A percentile compares a stretch with the other conserved stretches of the same genome.
phyloP scores from a whole-genome alignment of 2,888 invertebrate genomes.

The Pseudeuparius sepicola region DNA sequence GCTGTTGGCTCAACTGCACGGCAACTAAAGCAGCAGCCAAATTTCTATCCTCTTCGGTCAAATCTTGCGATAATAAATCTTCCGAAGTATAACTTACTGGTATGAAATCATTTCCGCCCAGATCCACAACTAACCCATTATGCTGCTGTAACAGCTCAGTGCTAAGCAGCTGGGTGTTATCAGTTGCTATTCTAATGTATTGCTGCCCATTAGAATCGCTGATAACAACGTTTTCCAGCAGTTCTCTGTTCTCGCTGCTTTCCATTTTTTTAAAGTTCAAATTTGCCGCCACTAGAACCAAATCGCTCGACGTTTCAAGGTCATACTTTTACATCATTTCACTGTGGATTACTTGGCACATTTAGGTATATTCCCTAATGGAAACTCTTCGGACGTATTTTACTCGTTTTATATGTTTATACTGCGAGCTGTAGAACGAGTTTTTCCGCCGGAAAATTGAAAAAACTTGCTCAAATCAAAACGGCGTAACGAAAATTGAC shows the following conservation, averaged over 20 bases:
- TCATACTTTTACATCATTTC: slow-evolving; percentile 27
- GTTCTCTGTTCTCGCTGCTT: slow-evolving; percentile 26
- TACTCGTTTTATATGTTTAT: no score
- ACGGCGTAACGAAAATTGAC: slow-evolving; percentile 38
- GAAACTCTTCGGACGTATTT: slow-evolving; percentile 2
- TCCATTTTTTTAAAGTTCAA: slow-evolving; percentile 31
- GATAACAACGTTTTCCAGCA: slow-evolving; percentile 37
- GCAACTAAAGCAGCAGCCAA: slow-evolving; percentile 52
- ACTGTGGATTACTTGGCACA: slow-evolving; percentile 12
- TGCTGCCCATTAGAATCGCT: slow-evolving; percentile 31
- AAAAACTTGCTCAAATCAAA: slow-evolving; percentile 23
- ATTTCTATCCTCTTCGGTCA: slow-evolving; percentile 50
- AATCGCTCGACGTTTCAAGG: no score
- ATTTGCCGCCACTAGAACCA: slow-evolving; percentile 31
- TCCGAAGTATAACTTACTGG: slow-evolving; percentile 39
- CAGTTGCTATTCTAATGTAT: slow-evolving; percentile 37
- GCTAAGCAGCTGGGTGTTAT: slow-evolving; percentile 36
- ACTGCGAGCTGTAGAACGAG: slow-evolving; percentile 4
- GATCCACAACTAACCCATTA: slow-evolving; percentile 38
- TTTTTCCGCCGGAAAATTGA: slow-evolving; percentile 17
- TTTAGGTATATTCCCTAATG: slow-evolving; percentile 5
- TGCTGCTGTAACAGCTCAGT: slow-evolving; percentile 37
- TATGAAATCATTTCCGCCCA: slow-evolving; percentile 37
- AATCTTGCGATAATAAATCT: slow-evolving; percentile 37
- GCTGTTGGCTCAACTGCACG: slow-evolving; percentile 50